Conservation (phyloP, 2,113 vertebrate genomes). For the Rhinoptilus africanus region DNA sequence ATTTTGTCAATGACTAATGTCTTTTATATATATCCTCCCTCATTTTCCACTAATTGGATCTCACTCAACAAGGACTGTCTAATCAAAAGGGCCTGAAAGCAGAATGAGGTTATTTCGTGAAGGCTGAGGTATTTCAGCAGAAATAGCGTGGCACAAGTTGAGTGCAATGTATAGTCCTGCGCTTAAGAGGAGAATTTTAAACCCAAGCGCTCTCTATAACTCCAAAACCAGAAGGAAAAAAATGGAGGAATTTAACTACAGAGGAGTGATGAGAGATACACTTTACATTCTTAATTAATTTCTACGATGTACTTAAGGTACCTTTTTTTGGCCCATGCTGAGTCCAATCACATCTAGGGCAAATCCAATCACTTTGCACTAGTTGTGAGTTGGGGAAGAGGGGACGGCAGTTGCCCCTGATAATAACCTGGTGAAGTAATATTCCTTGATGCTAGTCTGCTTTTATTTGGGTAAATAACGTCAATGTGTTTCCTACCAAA, state of each 20-base stretch:
- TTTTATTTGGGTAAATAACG: background rate
- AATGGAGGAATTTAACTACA: background rate
- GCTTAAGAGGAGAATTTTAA: background rate
- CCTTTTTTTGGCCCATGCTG: background rate
- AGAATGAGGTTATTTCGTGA: background rate
- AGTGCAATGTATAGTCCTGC: background rate
- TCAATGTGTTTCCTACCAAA: background rate
- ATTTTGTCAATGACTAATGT: background rate
- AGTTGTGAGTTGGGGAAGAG: background rate
- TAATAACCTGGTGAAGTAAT: background rate
- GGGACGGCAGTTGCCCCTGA: background rate
- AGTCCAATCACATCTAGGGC: rapidly evolving
- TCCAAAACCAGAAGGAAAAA: background rate
- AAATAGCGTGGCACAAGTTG: rapidly evolving
- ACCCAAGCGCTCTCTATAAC: rapidly evolving
- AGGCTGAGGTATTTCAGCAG: background rate
- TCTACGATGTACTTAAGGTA: background rate
- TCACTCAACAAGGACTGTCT: background rate
- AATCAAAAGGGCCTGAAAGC: background rate
- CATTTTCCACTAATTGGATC: background rate
- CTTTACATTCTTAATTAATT: background rate
- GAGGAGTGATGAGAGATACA: background rate
- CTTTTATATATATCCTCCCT: background rate
- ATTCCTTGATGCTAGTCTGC: background rate
- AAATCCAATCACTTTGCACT: background rate